A percentile compares a stretch with the other conserved stretches of the same genome.
Conservation (phyloP, 2,888 invertebrate species). For the Choreutis nemorana region DNA sequence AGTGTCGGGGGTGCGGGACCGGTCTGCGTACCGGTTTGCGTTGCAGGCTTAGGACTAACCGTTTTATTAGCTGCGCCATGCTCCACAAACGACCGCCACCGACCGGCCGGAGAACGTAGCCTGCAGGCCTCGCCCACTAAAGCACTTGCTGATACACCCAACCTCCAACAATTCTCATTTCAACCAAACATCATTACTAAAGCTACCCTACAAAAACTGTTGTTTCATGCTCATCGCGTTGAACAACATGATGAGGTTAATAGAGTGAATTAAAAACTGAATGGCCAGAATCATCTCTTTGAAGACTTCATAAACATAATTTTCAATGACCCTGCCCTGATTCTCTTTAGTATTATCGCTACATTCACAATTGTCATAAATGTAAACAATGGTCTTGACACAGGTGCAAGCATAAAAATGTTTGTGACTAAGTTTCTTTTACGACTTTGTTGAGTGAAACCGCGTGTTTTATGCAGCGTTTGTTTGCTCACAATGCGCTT, state of each 20-base stretch:
- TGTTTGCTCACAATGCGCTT: conserved; percentile 11
- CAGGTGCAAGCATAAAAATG: conserved; percentile 46
- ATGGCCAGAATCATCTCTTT: too few species aligned
- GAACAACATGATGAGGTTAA: too few species aligned
- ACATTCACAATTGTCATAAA: conserved; percentile 12
- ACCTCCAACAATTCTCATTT: too few species aligned
- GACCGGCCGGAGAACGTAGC: conserved; percentile 24
- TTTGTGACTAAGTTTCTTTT: conserved; percentile 27
- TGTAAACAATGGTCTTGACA: conserved; percentile 45
- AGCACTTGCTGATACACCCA: conserved; percentile 18
- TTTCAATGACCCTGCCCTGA: too few species aligned
- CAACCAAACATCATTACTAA: too few species aligned
- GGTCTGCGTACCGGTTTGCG: conserved; percentile 59
- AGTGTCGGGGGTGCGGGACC: conserved; percentile 31
- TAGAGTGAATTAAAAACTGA: too few species aligned
- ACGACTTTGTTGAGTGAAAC: conserved; percentile 16
- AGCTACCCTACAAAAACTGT: too few species aligned
- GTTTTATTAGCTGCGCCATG: conserved; percentile 61
- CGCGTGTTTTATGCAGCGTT: conserved; percentile 17
- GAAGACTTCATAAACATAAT: too few species aligned
- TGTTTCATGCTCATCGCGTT: too few species aligned
- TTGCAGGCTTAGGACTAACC: conserved; percentile 54
- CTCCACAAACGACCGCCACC: conserved; percentile 45
- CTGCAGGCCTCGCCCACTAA: conserved; percentile 22
- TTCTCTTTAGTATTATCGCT: too few species aligned